A percentile compares a stretch with the other conserved stretches of the same genome.
Conservation (phyloP, 2,797 vertebrate genomes). For the Helostoma temminkii region DNA sequence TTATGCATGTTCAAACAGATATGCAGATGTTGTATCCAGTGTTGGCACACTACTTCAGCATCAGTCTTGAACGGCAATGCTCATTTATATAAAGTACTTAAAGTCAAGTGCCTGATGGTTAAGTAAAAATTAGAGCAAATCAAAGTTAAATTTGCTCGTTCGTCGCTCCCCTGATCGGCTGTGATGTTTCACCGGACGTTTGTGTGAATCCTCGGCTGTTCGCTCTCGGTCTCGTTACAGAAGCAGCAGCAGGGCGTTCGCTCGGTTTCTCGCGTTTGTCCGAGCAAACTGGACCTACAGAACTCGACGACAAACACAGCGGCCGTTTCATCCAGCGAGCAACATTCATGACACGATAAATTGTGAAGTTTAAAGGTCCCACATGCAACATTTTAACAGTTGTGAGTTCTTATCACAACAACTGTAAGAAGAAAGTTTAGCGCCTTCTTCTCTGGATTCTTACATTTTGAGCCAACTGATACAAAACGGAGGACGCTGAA, state of each 20-base stretch:
- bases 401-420: neutral
- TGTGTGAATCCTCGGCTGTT: too few species aligned
- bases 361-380: constrained; percentile 50
- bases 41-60: constrained; percentile 73
- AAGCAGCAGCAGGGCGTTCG: too few species aligned
- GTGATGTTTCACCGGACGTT: too few species aligned
- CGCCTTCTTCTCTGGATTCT: neutral
- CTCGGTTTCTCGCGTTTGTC: neutral
- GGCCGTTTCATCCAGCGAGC: constrained; percentile 15
- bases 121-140: constrained; percentile 31
- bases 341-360: constrained; percentile 18
- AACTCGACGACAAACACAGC: constrained; percentile 3
- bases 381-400: constrained; percentile 43
- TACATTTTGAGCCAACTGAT: neutral
- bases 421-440: neutral
- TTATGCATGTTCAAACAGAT: constrained; percentile 73
- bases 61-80: constrained; percentile 46
- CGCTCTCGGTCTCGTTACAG: too few species aligned
- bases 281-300: constrained; percentile 60
- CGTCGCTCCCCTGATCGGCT: constrained; percentile 46
- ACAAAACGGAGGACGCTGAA: neutral
- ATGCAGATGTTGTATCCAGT: constrained; percentile 53
- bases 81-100: constrained; percentile 48
- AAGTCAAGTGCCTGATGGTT: constrained; percentile 69
- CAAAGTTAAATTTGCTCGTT: constrained; percentile 28